phyloP scores from a whole-genome alignment of 2,797 vertebrate genomes.

The Gobionotothen gibberifrons region DNA sequence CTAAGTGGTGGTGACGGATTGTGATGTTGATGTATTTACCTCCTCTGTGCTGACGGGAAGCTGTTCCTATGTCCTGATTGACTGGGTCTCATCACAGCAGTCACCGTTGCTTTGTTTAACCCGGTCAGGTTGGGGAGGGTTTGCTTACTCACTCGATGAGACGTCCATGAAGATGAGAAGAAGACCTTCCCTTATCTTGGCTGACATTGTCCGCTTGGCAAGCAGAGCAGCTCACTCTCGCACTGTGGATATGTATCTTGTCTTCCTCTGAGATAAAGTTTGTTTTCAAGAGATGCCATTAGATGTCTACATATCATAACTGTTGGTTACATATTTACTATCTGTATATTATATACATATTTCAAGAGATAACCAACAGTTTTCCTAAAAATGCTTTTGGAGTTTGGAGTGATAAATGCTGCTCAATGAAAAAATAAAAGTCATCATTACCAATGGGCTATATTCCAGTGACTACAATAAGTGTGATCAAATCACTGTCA shows the following conservation, averaged over 20 bases:
- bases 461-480: not conserved
- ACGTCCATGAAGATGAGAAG: conserved; percentile 76
- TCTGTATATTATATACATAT: not conserved
- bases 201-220: conserved; percentile 81
- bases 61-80: conserved; percentile 73
- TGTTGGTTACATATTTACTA: not conserved
- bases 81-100: conserved; percentile 70
- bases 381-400: not conserved
- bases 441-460: not conserved
- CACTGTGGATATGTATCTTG: conserved; percentile 39
- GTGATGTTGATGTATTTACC: conserved; percentile 83
- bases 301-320: not conserved
- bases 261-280: conserved; percentile 31
- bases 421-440: not conserved
- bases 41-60: conserved; percentile 73
- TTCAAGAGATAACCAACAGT: not conserved
- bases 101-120: conserved; percentile 79
- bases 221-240: conserved; percentile 27
- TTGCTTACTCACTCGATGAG: conserved; percentile 81
- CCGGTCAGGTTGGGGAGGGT: conserved; percentile 67
- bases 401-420: not conserved
- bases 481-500: not conserved
- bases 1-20: conserved; percentile 75
- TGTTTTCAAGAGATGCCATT: conserved; percentile 9
- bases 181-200: conserved; percentile 82